These are phyloP conservation scores for Strix aluco DNA, from an alignment of 2,113 vertebrate species.

Conservation along the genomic window DNA sequence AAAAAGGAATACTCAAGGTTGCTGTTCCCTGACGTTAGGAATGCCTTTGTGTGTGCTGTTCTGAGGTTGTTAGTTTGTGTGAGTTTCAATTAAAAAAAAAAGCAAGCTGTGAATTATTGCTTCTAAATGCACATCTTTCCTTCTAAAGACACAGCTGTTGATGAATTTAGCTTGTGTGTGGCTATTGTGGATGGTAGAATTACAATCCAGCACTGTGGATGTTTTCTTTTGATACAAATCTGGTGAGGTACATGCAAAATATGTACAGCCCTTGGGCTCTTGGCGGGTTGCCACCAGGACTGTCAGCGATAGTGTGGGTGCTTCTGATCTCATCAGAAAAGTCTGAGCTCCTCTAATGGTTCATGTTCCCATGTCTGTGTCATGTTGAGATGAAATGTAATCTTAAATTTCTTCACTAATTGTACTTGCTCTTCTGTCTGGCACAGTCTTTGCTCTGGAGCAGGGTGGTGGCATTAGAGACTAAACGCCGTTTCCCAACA, in stretches of 20 bases:
- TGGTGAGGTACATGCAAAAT: conserved; percentile 43
- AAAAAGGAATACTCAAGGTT: background rate
- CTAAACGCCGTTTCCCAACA: rapidly evolving
- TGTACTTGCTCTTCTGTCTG: background rate
- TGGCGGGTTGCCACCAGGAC: background rate
- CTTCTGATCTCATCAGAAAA: background rate
- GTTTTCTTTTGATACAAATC: conserved; percentile 50
- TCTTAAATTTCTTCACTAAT: background rate
- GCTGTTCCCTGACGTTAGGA: rapidly evolving
- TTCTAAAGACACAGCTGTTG: conserved; percentile 10
- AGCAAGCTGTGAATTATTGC: conserved; percentile 34
- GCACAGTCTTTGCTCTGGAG: rapidly evolving
- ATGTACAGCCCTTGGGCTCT: conserved; percentile 32
- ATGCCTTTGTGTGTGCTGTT: background rate
- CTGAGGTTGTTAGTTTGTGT: background rate
- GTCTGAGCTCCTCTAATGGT: background rate
- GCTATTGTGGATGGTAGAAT: conserved; percentile 48
- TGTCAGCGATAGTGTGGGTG: background rate
- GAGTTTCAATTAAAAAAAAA: background rate
- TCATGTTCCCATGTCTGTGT: background rate
- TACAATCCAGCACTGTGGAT: conserved; percentile 29
- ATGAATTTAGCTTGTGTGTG: conserved; percentile 38
- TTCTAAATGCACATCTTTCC: conserved; percentile 26
- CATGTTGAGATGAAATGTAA: background rate
- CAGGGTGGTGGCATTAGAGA: background rate